Base-by-base conservation (phyloP, 2,797 vertebrate species). In the Tympanoctomys barrerae region DNA sequence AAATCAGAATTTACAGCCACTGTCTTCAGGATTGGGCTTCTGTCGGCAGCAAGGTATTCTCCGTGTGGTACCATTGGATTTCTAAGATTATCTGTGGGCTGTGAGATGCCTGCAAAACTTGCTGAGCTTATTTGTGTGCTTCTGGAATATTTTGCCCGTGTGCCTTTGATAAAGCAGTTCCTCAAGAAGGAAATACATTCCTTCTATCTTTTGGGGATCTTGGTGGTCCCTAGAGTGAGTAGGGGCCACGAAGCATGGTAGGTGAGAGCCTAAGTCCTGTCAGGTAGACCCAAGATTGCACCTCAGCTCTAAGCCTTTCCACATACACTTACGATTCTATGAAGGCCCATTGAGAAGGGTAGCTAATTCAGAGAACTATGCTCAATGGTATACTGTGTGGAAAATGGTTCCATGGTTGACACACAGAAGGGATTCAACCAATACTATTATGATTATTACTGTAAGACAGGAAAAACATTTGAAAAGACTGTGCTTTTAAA, bases 101-200 rank as follows among this genome's bases (percentile, higher is more conserved):
- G 21, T 85, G n/a, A 90, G 64, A 62, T 88, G 31, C 80, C 90
- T 86, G 31, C 68, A 86, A 62, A 78, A 42, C 64, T 78, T 91
- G 31, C 73, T 85, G 62, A 79, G 57, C 85, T 78, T 82, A 24
- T 46, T 87, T 73, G 6, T 62, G 1, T 62, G 16, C 49, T 90
- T 22, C 46, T 94, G 46, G 39, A 79, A 7, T 94, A 61, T 81
- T 88, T 94, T 85, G 46, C 52, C 49, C 18, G 10, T 80, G 9
- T 92, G n/a, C 42, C 46, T 83, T 87, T 59, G 9, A 31, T 70
- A 87, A 64, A 62, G 39, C 7, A 70, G 8, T 79, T 94, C 18
- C 57, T 96, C 33, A 73, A 28, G n/a, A 61, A 91, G 90, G 36
- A 93, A 84, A 84, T 68, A 87, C 42, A 87, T 42, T 89, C 16